phyloP scores from a whole-genome alignment of 2,888 invertebrate species.

The Trissolcus brochymenae region DNA sequence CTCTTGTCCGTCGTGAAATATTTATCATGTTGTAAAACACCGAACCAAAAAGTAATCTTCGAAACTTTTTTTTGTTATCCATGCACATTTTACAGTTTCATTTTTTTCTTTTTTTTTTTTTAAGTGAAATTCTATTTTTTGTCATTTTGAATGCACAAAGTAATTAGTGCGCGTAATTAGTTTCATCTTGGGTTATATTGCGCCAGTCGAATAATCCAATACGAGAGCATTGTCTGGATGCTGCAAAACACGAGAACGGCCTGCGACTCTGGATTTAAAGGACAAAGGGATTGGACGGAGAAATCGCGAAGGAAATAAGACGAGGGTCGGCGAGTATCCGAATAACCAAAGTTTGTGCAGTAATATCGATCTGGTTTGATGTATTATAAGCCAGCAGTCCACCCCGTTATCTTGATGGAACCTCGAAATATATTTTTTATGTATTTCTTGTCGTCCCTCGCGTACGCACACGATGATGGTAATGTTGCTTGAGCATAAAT shows the following conservation, averaged over 20 bases:
- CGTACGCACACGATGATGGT: constrained; percentile 61
- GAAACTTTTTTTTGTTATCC: constrained; percentile 13
- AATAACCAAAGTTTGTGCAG: constrained; percentile 71
- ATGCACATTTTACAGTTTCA: not conserved
- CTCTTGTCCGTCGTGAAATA: constrained; percentile 22
- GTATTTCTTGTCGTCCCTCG: constrained; percentile 63
- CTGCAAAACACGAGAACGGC: constrained; percentile 45
- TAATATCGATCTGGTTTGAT: constrained; percentile 76
- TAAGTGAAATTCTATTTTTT: not conserved
- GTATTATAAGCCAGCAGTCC: constrained; percentile 73
- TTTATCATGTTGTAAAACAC: constrained; percentile 38
- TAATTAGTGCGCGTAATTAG: not conserved
- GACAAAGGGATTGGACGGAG: constrained; percentile 61
- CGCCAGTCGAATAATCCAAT: constrained; percentile 28
- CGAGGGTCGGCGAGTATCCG: constrained; percentile 66
- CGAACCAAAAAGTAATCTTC: not conserved
- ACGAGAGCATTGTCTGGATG: constrained; percentile 38
- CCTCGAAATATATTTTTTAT: constrained; percentile 74
- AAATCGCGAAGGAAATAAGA: constrained; percentile 58
- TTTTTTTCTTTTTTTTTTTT: not conserved
- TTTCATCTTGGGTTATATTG: constrained; percentile 2
- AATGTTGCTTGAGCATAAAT: constrained; percentile 66
- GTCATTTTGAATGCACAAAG: not conserved
- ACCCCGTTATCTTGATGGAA: constrained; percentile 68
- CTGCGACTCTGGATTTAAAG: constrained; percentile 55